Conservation (phyloP, 2,113 vertebrate species). For the Pica pica region DNA sequence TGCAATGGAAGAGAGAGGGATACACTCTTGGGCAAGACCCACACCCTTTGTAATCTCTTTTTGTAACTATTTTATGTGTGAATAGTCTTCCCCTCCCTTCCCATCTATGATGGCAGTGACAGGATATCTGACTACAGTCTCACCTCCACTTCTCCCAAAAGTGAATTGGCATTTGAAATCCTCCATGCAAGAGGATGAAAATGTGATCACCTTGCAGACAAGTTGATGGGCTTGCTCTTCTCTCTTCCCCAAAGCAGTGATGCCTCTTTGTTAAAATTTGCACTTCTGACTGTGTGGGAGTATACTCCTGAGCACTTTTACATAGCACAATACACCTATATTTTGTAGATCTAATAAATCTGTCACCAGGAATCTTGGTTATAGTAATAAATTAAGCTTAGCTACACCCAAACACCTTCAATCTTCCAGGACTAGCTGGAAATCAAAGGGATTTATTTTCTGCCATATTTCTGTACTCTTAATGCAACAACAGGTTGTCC, state of each 20-base stretch:
- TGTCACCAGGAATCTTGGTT: background rate
- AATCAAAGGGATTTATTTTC: background rate
- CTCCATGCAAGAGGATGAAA: background rate
- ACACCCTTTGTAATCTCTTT: background rate
- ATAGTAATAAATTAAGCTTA: background rate
- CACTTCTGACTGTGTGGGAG: background rate
- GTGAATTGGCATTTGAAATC: background rate
- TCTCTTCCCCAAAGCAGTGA: background rate
- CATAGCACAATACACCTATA: fast-evolving
- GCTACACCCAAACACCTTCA: background rate
- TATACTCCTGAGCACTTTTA: background rate
- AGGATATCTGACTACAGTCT: background rate
- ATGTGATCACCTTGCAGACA: background rate
- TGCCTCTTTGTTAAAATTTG: background rate
- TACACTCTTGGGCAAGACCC: background rate
- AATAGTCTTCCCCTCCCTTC: background rate
- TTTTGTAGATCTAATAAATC: background rate
- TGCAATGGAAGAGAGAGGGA: background rate
- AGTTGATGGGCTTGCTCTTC: background rate
- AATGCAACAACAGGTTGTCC: background rate
- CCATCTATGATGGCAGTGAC: background rate
- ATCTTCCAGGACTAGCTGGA: background rate
- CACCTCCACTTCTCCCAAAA: background rate
- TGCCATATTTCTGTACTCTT: background rate
- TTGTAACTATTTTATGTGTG: background rate